Base-by-base conservation (phyloP, 2,797 vertebrate genomes). In the Sebastes cheni region DNA sequence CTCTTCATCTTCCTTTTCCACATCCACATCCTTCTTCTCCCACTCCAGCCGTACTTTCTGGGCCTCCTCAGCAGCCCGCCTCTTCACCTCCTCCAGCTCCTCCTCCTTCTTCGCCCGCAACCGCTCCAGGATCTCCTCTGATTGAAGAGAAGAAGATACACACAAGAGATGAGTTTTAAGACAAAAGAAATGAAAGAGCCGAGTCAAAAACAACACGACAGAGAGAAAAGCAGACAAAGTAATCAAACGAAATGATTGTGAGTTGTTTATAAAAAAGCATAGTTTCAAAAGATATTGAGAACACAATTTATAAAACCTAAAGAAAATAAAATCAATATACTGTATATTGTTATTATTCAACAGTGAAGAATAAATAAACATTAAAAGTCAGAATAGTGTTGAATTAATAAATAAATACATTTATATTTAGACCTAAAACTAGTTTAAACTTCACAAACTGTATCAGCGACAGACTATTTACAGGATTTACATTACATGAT, bases 71-170 rank as follows among this genome's bases (percentile, higher is more conserved):
- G 95, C 94, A 29, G 91, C 93, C 29, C 93, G 93, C 77, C 75
- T 95, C 92, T 96, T 97, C 89, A 97, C 95, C 91, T 97, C 96
- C 82, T 96, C 96, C 89, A 97, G 92, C 73, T 97, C 96, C 77
- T 93, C 96, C 85, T 98, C 97, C 86, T 96, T 97, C 90, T 96
- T 97, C 71, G 95, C 92, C 91, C 96, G 96, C 79, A 97, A 80
- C 72, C 96, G 85, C 23, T 99, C 98, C 93, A 98, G 89, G 91
- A 99, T 99, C 94, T 99, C 98, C 82, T 99, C 98, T 99, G 89
- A 18, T 81, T 23, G 46, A 34, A 75, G 23, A 52, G 39, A 71
- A 3, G 13, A 77, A 29, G 30, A 56, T 3, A 2, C 14, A 30
- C 79, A 67, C 2, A 46, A 6, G 81, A 10, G 34, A 34, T 0